Conservation (phyloP, 2,888 invertebrate species). For the Drosophila lacicola region DNA sequence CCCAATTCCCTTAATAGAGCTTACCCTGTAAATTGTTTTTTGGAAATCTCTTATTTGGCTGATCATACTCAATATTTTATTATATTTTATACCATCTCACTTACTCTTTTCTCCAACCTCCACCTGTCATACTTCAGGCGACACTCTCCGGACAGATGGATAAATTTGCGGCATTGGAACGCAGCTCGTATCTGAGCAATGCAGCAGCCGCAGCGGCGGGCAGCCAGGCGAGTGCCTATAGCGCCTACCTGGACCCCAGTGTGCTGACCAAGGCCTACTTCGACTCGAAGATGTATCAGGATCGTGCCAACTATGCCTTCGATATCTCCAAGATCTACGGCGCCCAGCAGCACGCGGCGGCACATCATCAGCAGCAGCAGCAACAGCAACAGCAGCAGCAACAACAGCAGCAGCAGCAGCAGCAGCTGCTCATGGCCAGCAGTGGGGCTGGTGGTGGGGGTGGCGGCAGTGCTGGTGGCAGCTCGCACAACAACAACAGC, state of each 20-base stretch:
- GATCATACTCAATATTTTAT: no score
- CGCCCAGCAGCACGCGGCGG: constrained; percentile 83
- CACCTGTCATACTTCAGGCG: constrained; percentile 59
- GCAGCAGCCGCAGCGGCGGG: constrained; percentile 84
- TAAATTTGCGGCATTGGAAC: constrained; percentile 85
- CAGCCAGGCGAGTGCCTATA: constrained; percentile 84
- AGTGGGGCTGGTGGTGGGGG: constrained; percentile 46
- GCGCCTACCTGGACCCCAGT: constrained; percentile 85
- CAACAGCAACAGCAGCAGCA: constrained; percentile 72
- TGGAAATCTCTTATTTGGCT: no score
- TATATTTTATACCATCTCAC: neutral
- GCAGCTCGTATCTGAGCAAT: constrained; percentile 84
- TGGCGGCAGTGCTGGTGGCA: constrained; percentile 69
- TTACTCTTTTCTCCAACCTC: neutral
- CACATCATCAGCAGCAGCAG: constrained; percentile 83
- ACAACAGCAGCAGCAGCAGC: constrained; percentile 59
- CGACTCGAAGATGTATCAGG: constrained; percentile 85
- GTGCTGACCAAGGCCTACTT: constrained; percentile 85
- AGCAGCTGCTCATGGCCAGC: constrained; percentile 62
- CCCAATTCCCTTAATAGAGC: no score
- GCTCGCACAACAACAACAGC: constrained; percentile 71
- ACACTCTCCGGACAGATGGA: constrained; percentile 84
- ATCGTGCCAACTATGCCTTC: constrained; percentile 85
- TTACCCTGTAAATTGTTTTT: no score
- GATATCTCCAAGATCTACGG: constrained; percentile 85